Evolutionary conservation across 2,113 vertebrate genomes (phyloP), one percentile per base, ranked within the genome.

Genomic region (Nerophis lumbriciformis): DNA sequence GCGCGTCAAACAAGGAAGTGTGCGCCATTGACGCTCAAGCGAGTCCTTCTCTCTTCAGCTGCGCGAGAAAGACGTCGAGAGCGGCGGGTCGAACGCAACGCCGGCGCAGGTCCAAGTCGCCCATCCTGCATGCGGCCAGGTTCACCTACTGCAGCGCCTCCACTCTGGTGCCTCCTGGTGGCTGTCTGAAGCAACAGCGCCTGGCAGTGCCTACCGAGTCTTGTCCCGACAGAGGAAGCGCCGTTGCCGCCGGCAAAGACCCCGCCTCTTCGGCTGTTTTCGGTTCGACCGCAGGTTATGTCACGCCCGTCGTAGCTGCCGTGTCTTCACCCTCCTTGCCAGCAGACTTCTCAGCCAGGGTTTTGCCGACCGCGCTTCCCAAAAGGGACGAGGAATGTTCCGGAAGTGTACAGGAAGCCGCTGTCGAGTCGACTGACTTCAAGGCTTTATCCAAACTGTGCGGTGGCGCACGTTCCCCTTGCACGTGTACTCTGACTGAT

Each of bases 121-220:
- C 97, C 1, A 93, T 99, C 71, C 93, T 98, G 68, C 95, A 97
- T 62, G 94, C 94, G 45, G 93, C 97, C 0, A 98, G 93, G 77
- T 98, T 99, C 69, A 95, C 95, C 59, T 96, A 98, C 66, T 95
- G 94, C 88, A 93, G 93, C 85, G 38, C 70, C 5, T 16, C 77
- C 0, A 52, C 75, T 0, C 76, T 91, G 0, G 68, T 89, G 19
- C 66, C 92, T 47, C 35, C 85, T 0, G 84, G 88, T 72, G 88
- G 56, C 65, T 90, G 90, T 58, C 84, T 93, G 9, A 92, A 91
- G 72, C 93, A 91, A 68, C 93, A 91, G 80, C 90, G 87, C 73
- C 88, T 91, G 61, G 69, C 67, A 1, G 88, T 91, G 39, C 76
- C 80, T 1, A 63, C 73, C 5, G 89, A 92, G 2, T 65, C 88